Evolutionary conservation across 2,888 invertebrate genomes (phyloP), one percentile per base, ranked within the genome.

Genomic region (Nomada fucata): DNA sequence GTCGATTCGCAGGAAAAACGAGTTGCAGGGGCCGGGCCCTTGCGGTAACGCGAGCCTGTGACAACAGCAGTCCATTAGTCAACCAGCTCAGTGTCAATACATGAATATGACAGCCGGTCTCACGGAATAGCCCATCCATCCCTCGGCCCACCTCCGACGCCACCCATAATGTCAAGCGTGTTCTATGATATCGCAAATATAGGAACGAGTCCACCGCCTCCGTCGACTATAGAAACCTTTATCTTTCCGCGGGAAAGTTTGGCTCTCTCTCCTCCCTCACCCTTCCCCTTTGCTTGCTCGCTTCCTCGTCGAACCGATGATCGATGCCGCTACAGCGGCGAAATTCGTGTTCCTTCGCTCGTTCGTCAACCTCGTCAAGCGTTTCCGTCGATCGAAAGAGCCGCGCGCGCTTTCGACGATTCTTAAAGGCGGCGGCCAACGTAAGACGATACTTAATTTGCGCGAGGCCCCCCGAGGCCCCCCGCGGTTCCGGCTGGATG

Each of bases 51-150:
- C 90, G 93, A 94, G 90, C 90, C 88, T 93, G 88, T 90, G 91
- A 93, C 92, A 93, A 93, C 93, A 93, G 90, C 92, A 92, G 93
- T 93, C 93, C 93, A 94, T 93, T 94, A 94, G 93, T 93, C 93
- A 93, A 93, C 90, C 92, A 92, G 91, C 91, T 92, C 89, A 88
- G 89, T 93, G 93, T 93, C 93, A 93, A 93, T 93, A 93, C 92
- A 93, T 93, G 91, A 93, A 92, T 92, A 93, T 92, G 92, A 93
- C 93, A 91, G 92, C 89, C 90, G 92, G 91, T 91, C 91, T 89
- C 84, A 86, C 81, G 89, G 88, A 89, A 89, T 82, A 87, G 85
- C 77, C 88, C 82, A 89, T 85, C 89, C 65, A 77, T 72, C 83
- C 79, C 74, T 69, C 76, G 72, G 79, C 68, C 61, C 76, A 67